These are phyloP conservation scores for Thermophis baileyi DNA, from an alignment of 2,113 vertebrate genomes.

Conservation along the genomic window DNA sequence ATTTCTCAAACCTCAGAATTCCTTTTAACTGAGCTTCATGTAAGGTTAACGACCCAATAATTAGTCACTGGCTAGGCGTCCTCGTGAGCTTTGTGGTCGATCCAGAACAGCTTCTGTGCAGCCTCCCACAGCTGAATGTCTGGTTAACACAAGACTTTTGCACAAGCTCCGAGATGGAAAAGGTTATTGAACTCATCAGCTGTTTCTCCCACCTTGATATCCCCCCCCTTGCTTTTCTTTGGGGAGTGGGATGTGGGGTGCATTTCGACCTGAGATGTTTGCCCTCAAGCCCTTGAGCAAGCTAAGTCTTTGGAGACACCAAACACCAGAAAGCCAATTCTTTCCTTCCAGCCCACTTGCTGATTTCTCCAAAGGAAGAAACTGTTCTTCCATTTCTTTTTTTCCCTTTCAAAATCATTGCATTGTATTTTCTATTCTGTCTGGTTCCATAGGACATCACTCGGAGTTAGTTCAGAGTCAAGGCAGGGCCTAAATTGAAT, in stretches of 20 bases:
- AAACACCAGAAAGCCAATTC: neutral
- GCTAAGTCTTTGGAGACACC: too few species aligned
- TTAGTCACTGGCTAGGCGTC: neutral
- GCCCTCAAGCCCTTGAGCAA: neutral
- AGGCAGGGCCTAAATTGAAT: neutral
- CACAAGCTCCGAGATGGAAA: neutral
- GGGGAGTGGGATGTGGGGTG: neutral
- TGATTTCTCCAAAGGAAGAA: neutral
- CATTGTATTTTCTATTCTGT: neutral
- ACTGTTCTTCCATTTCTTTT: neutral
- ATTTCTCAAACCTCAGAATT: neutral
- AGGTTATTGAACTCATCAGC: neutral
- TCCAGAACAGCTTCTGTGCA: neutral
- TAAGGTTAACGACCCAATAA: neutral
- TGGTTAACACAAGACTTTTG: neutral
- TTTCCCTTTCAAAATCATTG: neutral
- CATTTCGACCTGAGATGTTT: neutral
- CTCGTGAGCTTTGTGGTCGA: neutral
- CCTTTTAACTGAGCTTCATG: neutral
- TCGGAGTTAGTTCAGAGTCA: neutral
- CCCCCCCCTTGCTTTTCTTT: neutral
- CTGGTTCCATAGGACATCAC: neutral
- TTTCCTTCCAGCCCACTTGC: neutral
- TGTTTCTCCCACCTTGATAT: neutral
- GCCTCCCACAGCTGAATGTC: neutral